Evolutionary conservation across 1,140 invertebrate genomes (phyloP).

Genomic region (Babylonia areolata): DNA sequence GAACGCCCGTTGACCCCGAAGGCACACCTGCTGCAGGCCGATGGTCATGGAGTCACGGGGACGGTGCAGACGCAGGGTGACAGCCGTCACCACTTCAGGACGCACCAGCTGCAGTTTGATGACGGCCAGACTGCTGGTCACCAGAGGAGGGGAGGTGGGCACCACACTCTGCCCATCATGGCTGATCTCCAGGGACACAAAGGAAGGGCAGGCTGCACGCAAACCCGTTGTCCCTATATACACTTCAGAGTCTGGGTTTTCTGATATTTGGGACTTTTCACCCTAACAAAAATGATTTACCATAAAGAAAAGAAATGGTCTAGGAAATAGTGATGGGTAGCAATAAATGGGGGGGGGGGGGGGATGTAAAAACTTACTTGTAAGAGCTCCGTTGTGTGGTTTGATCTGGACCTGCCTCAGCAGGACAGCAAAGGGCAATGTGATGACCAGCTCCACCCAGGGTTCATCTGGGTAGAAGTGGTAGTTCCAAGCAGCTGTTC

Average conservation of each 20-base stretch:
- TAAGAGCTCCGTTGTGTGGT: slow-evolving; percentile 88
- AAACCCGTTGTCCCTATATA: too few relatives aligned
- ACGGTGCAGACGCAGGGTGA: slow-evolving; percentile 84
- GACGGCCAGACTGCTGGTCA: slow-evolving; percentile 89
- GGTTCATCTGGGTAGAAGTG: slow-evolving; percentile 94
- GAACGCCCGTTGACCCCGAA: slow-evolving; percentile 88
- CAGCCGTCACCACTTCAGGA: slow-evolving; percentile 84
- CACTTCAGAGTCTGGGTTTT: too few relatives aligned
- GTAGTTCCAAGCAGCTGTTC: slow-evolving; percentile 93
- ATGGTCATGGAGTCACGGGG: slow-evolving; percentile 91
- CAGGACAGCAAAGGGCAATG: slow-evolving; percentile 91
- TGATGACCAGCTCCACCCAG: slow-evolving; percentile 89
- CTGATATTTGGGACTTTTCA: too few relatives aligned
- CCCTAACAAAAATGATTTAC: background rate
- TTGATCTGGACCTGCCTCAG: slow-evolving; percentile 92
- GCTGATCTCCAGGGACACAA: slow-evolving; percentile 89
- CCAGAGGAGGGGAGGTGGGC: slow-evolving; percentile 84
- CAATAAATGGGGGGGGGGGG: background rate
- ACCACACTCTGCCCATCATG: slow-evolving; percentile 79
- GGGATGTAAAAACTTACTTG: slow-evolving; percentile 79
- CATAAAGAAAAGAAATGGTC: background rate
- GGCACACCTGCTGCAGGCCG: slow-evolving; percentile 89
- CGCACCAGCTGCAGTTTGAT: slow-evolving; percentile 88
- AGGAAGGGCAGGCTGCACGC: slow-evolving; percentile 88
- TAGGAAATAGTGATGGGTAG: background rate